Base-by-base conservation (phyloP, 1,140 invertebrate species). In the Pseudomyrmex flavicornis region DNA sequence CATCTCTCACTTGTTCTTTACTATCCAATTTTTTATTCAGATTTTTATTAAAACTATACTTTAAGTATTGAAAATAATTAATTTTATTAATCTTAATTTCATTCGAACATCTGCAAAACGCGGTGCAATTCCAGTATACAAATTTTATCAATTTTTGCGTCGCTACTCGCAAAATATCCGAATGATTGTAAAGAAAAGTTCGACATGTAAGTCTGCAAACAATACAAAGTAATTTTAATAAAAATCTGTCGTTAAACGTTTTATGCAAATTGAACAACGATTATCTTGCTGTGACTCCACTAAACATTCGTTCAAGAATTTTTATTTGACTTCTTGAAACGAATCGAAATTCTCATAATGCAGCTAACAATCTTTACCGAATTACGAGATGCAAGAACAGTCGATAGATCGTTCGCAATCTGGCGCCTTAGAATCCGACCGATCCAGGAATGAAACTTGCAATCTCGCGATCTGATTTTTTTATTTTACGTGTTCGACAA, bases 371-470 rank as follows among this genome's bases (percentile, higher is more conserved):
- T 56, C 13, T 17, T 65, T 0, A 70, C 15, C 13, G 15, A 76
- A 56, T 22, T 58, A 13, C 50, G 46, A 54, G 20, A 82, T 73
- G 66, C 22, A 82, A 65, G 59, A 5, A 70, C 68, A 62, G 68
- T 84, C 75, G 15, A 20, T 9, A 22, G 10, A 44, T 62, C 70
- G 61, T 63, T 74, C 63, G 62, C 58, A 48, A 26, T 62, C 84
- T 74, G 70, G 74, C 84, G 79, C 74, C 84, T 61, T 86, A 72
- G 77, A 88, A 13, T 62, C 35, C 46, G 58, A 76, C 13, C 72
- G 59, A 48, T 68, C 5, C 15, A 66, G 0, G 65, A 87, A n/a
- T 58, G 75, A 10, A 44, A 17, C 85, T 12, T 46, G 54, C 82
- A 80, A 69, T 58, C 22, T 82, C 48, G 13, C 20, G 48, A 84